Conservation (phyloP, 1,140 invertebrate species). For the Chrysoperla carnea region DNA sequence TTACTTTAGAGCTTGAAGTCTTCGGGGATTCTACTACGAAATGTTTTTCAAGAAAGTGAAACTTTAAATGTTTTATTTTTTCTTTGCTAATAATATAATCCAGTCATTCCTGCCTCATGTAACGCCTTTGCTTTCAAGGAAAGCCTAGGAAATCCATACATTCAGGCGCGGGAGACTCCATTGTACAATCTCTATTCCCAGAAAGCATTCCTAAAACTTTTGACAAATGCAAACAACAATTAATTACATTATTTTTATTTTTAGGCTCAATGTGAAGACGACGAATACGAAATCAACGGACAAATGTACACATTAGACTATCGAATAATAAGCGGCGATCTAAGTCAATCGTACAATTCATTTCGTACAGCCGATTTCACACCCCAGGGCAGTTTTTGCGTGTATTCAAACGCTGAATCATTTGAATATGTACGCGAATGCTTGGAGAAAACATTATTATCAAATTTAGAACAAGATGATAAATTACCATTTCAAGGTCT, state of each 20-base stretch:
- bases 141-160: too few relatives aligned
- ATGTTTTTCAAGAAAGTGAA: too few relatives aligned
- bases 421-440: conserved; percentile 85
- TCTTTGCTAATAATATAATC: too few relatives aligned
- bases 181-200: too few relatives aligned
- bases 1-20: too few relatives aligned
- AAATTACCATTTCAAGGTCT: conserved; percentile 66
- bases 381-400: conserved; percentile 70
- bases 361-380: conserved; percentile 58
- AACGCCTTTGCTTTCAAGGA: too few relatives aligned
- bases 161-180: too few relatives aligned
- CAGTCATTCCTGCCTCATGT: too few relatives aligned
- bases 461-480: conserved; percentile 82
- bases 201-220: too few relatives aligned
- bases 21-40: too few relatives aligned
- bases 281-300: conserved; percentile 71
- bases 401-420: conserved; percentile 80
- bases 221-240: too few relatives aligned
- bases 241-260: conserved; percentile 8
- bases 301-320: conserved; percentile 71
- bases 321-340: conserved; percentile 71
- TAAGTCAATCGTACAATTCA: conserved; percentile 57
- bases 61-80: too few relatives aligned
- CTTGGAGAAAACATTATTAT: conserved; percentile 78
- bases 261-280: conserved; percentile 50